phyloP scores from a whole-genome alignment of 64 coral and sea anemone genomes.

The Hydrozoanthus tunicans region DNA sequence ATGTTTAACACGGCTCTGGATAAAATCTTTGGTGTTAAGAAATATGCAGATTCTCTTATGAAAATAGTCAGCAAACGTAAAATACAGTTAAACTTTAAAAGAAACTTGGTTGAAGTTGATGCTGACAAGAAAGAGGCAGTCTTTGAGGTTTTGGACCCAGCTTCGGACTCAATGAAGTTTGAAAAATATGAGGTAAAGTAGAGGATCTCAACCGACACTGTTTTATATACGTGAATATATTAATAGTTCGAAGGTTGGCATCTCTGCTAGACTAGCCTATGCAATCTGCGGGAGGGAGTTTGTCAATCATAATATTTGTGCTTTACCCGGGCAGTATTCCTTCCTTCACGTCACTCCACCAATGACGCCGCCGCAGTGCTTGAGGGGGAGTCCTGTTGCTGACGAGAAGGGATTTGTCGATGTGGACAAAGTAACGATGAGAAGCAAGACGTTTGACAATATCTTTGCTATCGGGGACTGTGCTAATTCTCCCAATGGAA shows the following conservation, averaged over 20 bases:
- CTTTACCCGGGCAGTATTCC: constrained; percentile 66
- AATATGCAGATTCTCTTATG: constrained; percentile 83
- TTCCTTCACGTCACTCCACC: constrained; percentile 97
- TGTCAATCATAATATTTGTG: not conserved
- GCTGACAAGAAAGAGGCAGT: constrained; percentile 80
- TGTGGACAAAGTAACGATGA: constrained; percentile 90
- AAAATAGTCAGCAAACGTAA: constrained; percentile 86
- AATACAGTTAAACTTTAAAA: constrained; percentile 83
- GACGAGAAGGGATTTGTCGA: constrained; percentile 89
- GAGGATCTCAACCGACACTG: too few species aligned
- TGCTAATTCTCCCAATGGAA: constrained; percentile 95
- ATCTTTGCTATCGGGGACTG: constrained; percentile 98
- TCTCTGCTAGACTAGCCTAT: too few species aligned
- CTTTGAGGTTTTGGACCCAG: constrained; percentile 80
- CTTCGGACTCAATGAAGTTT: constrained; percentile 28
- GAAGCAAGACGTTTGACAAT: constrained; percentile 85
- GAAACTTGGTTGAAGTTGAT: constrained; percentile 86
- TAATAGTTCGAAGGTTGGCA: too few species aligned
- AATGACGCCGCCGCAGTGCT: constrained; percentile 81
- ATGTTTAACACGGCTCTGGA: constrained; percentile 88
- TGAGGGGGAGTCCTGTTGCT: constrained; percentile 70
- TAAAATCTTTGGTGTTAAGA: constrained; percentile 94
- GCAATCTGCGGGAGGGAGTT: too few species aligned
- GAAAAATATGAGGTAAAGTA: constrained; percentile 68
- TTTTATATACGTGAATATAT: too few species aligned